Conservation (phyloP, 2,888 invertebrate species). For the Chalcis sispes region DNA sequence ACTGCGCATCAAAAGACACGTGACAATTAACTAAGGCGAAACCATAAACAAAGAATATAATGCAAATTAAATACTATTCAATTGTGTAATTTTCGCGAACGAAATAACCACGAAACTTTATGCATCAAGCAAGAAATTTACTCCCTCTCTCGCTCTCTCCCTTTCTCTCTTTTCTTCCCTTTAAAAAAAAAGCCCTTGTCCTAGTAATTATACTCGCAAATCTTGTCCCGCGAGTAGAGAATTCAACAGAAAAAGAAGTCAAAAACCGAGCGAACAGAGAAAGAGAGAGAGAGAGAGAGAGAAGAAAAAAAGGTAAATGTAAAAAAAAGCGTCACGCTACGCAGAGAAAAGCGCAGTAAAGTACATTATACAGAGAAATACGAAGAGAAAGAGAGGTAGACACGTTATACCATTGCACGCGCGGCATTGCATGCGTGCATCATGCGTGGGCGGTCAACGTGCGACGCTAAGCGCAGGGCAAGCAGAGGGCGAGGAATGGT, state of each 20-base stretch:
- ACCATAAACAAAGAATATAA: too few species aligned
- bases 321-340: constrained; percentile 14
- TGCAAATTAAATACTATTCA: constrained; percentile 18
- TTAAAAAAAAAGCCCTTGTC: constrained; percentile 49
- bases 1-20: not conserved
- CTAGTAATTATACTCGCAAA: constrained; percentile 61
- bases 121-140: not conserved
- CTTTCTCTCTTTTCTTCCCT: not conserved
- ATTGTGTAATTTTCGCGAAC: not conserved
- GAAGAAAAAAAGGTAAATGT: constrained; percentile 48
- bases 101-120: not conserved
- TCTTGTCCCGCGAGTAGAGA: constrained; percentile 56
- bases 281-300: too few species aligned
- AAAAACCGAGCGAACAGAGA: too few species aligned
- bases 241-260: too few species aligned
- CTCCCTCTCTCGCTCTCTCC: not conserved
- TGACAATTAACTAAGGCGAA: not conserved
- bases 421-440: not conserved
- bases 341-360: not conserved
- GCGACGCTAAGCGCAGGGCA: too few species aligned
- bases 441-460: constrained; percentile 18
- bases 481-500: not conserved
- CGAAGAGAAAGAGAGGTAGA: not conserved
- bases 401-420: not conserved
- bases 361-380: constrained; percentile 18